phyloP scores from a whole-genome alignment of 2,113 vertebrate species.

The Lota lota region DNA sequence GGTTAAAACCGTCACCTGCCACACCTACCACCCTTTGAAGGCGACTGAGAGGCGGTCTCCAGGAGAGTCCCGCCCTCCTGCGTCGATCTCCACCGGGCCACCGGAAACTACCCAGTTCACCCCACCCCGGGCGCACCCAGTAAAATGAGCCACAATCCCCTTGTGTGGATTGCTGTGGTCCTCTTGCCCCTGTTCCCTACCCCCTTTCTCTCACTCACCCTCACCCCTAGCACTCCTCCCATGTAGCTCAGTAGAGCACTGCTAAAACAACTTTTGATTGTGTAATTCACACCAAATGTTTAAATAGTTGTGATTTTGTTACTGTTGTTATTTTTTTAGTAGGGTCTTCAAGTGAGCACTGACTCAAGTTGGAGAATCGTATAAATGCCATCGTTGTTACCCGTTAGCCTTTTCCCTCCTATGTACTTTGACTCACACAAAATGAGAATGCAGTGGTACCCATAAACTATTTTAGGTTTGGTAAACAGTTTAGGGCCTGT shows the following conservation, averaged over 20 bases:
- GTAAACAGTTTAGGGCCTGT: conserved; percentile 26
- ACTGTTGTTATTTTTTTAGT: too few species aligned
- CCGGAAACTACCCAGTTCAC: conserved; percentile 4
- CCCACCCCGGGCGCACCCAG: conserved; percentile 40
- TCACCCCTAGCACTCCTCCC: too few species aligned
- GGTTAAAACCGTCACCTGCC: conserved; percentile 65
- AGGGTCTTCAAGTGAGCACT: too few species aligned
- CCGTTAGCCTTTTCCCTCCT: not conserved
- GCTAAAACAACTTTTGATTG: too few species aligned
- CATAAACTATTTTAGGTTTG: conserved; percentile 35
- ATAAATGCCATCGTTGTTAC: too few species aligned
- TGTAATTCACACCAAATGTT: too few species aligned
- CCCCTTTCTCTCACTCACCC: too few species aligned
- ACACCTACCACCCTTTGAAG: conserved; percentile 55
- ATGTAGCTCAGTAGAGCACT: too few species aligned
- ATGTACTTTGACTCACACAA: not conserved
- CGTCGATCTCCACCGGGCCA: conserved; percentile 30
- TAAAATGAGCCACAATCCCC: conserved; percentile 39
- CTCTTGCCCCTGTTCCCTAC: not conserved
- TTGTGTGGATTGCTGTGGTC: conserved; percentile 27
- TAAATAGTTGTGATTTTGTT: too few species aligned
- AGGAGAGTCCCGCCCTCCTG: conserved; percentile 45
- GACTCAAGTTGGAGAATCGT: too few species aligned
- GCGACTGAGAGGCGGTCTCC: conserved; percentile 33
- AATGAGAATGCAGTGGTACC: not conserved